A percentile compares a stretch with the other conserved stretches of the same genome.
Conservation (phyloP, 2,113 vertebrate species). For the Eurystomus gularis region DNA sequence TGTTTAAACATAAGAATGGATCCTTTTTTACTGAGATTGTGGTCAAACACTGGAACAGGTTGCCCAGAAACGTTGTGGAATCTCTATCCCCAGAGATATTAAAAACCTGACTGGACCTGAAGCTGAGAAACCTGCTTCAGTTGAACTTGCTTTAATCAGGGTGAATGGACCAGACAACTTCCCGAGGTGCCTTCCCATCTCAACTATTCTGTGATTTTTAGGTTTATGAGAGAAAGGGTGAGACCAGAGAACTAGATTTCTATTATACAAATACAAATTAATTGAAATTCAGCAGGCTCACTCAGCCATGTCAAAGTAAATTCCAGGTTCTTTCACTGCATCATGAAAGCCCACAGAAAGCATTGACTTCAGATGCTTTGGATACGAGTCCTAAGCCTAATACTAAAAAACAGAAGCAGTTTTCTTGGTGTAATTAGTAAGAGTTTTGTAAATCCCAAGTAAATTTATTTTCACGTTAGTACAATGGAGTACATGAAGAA, state of each 20-base stretch:
- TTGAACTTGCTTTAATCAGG: neutral
- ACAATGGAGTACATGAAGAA: neutral
- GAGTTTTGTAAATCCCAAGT: neutral
- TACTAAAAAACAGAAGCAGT: neutral
- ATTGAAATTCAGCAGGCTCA: neutral
- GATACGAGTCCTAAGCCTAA: neutral
- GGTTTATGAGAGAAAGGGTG: neutral
- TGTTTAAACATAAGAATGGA: neutral
- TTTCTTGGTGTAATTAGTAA: neutral
- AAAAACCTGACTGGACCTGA: neutral
- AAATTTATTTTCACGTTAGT: neutral
- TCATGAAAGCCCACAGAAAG: neutral
- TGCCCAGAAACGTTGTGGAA: neutral
- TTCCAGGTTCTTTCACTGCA: neutral
- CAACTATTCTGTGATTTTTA: neutral
- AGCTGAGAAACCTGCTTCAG: neutral
- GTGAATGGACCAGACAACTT: neutral
- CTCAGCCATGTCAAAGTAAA: neutral
- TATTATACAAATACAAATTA: neutral
- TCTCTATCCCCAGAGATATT: neutral
- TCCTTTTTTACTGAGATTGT: accelerated
- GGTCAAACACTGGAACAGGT: neutral
- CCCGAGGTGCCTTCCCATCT: neutral
- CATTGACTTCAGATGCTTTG: neutral
- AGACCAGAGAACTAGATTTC: neutral